Conservation (phyloP, 2,113 vertebrate species). For the Phalacrocorax carbo region DNA sequence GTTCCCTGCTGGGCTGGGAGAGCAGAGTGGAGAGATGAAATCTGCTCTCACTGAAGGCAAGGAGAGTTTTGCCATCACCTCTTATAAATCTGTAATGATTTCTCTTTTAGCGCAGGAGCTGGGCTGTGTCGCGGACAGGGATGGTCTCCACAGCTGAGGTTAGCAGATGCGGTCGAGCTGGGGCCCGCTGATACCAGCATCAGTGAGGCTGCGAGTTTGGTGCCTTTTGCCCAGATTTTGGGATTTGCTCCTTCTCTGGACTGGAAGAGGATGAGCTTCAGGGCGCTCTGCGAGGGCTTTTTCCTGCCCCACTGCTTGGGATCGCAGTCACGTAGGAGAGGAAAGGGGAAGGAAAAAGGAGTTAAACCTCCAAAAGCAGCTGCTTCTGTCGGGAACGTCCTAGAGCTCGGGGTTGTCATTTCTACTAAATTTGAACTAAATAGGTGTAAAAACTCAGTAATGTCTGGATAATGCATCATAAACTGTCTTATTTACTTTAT, state of each 20-base stretch:
- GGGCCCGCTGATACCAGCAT: background rate
- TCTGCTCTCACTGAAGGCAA: background rate
- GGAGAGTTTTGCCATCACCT: background rate
- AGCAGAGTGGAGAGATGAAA: background rate
- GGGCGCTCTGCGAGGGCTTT: background rate
- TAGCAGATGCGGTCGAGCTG: accelerated
- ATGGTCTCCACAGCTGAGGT: background rate
- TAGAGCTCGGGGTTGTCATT: background rate
- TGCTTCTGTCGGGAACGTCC: background rate
- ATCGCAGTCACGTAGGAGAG: too few relatives aligned
- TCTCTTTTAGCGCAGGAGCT: background rate
- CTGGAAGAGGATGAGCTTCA: background rate
- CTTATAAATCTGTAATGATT: background rate
- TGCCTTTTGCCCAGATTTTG: background rate
- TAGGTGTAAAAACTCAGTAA: background rate
- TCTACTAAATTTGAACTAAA: background rate
- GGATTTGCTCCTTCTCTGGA: background rate
- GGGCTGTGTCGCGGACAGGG: background rate
- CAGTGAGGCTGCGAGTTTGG: background rate
- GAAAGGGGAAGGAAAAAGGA: background rate
- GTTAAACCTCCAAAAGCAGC: background rate
- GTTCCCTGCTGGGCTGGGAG: background rate
- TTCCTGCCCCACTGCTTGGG: too few relatives aligned
- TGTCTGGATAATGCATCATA: background rate
- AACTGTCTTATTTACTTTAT: background rate